Conservation (phyloP, 2,888 invertebrate species). For the Fragum sueziense region DNA sequence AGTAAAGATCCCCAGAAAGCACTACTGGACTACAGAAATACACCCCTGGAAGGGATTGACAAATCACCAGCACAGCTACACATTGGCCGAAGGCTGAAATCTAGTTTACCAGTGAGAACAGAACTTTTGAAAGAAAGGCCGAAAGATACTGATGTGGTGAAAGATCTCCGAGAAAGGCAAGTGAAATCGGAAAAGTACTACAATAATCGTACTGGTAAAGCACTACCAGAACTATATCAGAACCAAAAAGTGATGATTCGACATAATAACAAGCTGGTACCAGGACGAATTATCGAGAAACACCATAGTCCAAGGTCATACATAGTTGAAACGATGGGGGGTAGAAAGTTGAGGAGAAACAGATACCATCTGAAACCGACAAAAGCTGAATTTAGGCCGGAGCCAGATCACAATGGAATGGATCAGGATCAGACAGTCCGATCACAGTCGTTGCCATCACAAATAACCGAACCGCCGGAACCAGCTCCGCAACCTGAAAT, state of each 20-base stretch:
- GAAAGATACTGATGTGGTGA: background rate
- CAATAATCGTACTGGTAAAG: background rate
- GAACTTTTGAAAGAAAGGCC: background rate
- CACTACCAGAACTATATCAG: background rate
- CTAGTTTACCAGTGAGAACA: slow-evolving; percentile 24
- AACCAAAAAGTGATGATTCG: slow-evolving; percentile 3
- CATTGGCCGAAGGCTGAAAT: slow-evolving; percentile 28
- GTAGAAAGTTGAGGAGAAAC: background rate
- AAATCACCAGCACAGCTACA: slow-evolving; percentile 33
- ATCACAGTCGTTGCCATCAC: no score
- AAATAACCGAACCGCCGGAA: no score
- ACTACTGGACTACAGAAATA: slow-evolving; percentile 36
- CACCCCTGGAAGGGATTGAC: slow-evolving; percentile 35
- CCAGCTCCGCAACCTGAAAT: no score
- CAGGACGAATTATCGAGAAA: background rate
- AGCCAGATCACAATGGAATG: no score
- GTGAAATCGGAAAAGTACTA: background rate
- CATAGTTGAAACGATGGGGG: background rate
- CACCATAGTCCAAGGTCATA: slow-evolving; percentile 7
- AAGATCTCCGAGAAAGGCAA: background rate
- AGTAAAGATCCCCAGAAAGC: slow-evolving; percentile 27
- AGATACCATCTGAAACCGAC: slow-evolving; percentile 15
- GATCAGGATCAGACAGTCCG: no score
- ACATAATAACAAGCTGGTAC: slow-evolving; percentile 4
- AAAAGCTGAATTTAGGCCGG: background rate